A percentile compares a stretch with the other conserved stretches of the same genome.
phyloP scores from a whole-genome alignment of 2,888 invertebrate species.

The Phorcus lineatus region DNA sequence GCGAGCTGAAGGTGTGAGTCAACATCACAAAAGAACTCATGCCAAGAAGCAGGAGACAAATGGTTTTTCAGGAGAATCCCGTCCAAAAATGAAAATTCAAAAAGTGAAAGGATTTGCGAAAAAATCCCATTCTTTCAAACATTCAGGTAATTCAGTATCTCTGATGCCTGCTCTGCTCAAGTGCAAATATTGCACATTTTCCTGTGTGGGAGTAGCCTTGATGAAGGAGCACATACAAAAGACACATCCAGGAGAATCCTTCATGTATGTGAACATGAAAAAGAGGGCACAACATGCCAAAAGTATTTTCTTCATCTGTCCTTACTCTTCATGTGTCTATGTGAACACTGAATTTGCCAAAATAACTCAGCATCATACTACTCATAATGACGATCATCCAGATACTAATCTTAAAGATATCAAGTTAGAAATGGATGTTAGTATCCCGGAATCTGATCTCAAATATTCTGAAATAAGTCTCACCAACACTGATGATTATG shows the following conservation, averaged over 20 bases:
- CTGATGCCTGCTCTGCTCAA: background rate
- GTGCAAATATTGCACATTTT: background rate
- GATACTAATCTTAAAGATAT: background rate
- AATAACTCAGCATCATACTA: background rate
- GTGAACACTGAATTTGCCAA: background rate
- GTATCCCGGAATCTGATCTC: background rate
- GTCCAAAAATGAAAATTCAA: background rate
- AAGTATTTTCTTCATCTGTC: background rate
- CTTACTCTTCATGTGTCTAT: background rate
- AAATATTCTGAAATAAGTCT: background rate
- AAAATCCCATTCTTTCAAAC: background rate
- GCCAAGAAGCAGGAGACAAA: background rate
- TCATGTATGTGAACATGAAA: background rate
- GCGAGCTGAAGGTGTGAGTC: background rate
- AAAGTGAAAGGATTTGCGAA: background rate
- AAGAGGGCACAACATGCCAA: background rate
- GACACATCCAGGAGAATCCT: background rate
- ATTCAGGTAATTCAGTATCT: background rate
- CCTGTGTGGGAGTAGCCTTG: background rate
- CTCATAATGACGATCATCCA: background rate
- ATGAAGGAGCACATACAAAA: constrained; percentile 1
- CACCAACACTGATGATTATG: background rate
- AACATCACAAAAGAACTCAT: background rate
- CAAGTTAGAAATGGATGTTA: background rate
- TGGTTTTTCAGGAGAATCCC: background rate